phyloP scores from a whole-genome alignment of 2,797 vertebrate species.

The Orestias chungarensis region DNA sequence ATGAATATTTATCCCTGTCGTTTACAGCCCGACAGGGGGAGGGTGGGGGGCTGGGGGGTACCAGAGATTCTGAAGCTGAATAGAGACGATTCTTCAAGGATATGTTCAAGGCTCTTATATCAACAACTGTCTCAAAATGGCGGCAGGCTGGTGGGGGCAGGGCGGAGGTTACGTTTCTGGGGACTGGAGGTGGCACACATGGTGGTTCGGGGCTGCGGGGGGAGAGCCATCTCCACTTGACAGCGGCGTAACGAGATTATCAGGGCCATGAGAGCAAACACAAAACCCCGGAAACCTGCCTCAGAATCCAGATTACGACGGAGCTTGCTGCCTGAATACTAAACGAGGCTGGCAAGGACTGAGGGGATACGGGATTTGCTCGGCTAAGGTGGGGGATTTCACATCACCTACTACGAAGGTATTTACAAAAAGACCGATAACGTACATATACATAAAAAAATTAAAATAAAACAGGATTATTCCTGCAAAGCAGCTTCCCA shows the following conservation, averaged over 20 bases:
- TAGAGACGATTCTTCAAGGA: conserved; percentile 79
- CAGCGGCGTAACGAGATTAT: conserved; percentile 80
- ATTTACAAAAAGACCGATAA: conserved; percentile 46
- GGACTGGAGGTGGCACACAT: conserved; percentile 62
- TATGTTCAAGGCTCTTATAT: conserved; percentile 74
- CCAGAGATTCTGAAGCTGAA: conserved; percentile 54
- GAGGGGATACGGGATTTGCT: conserved; percentile 53
- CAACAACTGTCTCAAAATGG: conserved; percentile 74
- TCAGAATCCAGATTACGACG: conserved; percentile 74
- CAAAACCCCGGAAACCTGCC: conserved; percentile 72
- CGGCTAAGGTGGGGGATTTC: conserved; percentile 56
- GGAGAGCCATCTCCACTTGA: conserved; percentile 76
- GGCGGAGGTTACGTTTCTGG: conserved; percentile 44
- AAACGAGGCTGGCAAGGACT: conserved; percentile 61
- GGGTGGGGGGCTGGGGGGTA: conserved; percentile 43
- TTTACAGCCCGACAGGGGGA: conserved; percentile 63
- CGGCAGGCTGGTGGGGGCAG: conserved; percentile 45
- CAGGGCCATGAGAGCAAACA: conserved; percentile 77
- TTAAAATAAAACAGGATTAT: conserved; percentile 73
- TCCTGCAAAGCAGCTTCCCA: conserved; percentile 53
- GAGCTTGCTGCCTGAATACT: conserved; percentile 70
- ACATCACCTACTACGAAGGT: conserved; percentile 30
- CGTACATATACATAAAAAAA: conserved; percentile 60
- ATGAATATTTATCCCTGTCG: conserved; percentile 77
- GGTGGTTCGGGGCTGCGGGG: conserved; percentile 67